Percentiles rank a stretch among this genome's conserved stretches.
These are phyloP conservation scores for Actenoides hombroni DNA, from an alignment of 2,113 vertebrate species.

Conservation along the genomic window DNA sequence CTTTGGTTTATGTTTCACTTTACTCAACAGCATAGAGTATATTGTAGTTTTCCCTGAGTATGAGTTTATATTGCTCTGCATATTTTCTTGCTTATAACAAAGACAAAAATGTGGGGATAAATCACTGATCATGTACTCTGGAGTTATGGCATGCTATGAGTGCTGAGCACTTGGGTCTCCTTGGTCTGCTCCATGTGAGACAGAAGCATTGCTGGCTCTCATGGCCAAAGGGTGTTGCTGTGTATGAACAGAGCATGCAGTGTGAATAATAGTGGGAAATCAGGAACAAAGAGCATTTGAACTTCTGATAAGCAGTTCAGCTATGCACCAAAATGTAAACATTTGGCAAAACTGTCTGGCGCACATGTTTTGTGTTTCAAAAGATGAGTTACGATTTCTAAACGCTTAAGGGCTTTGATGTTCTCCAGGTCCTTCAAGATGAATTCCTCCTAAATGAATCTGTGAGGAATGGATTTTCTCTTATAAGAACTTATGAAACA, in stretches of 20 bases:
- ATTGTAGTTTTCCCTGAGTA: not conserved
- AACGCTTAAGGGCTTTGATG: constrained; percentile 58
- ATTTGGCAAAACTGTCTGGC: constrained; percentile 63
- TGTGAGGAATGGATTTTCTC: not conserved
- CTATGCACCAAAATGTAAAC: constrained; percentile 72
- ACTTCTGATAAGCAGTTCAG: constrained; percentile 69
- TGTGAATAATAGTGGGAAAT: constrained; percentile 60
- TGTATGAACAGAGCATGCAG: constrained; percentile 1
- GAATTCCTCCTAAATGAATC: constrained; percentile 25
- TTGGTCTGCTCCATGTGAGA: not conserved
- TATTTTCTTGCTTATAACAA: not conserved
- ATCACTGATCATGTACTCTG: fast-evolving
- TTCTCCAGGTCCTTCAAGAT: constrained; percentile 33
- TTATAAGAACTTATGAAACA: not conserved
- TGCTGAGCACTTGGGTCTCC: not conserved
- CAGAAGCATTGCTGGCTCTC: not conserved
- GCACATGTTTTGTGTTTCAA: constrained; percentile 48
- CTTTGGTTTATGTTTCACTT: not conserved
- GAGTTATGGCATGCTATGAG: not conserved
- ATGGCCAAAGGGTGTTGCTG: constrained; percentile 10
- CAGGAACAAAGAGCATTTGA: constrained; percentile 69
- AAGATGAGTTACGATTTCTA: constrained; percentile 28
- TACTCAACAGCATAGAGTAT: not conserved
- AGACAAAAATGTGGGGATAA: not conserved
- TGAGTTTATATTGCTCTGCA: not conserved